These are phyloP conservation scores for Oncopodura yosiiana DNA, from an alignment of 1,140 invertebrate species.

Conservation along the genomic window DNA sequence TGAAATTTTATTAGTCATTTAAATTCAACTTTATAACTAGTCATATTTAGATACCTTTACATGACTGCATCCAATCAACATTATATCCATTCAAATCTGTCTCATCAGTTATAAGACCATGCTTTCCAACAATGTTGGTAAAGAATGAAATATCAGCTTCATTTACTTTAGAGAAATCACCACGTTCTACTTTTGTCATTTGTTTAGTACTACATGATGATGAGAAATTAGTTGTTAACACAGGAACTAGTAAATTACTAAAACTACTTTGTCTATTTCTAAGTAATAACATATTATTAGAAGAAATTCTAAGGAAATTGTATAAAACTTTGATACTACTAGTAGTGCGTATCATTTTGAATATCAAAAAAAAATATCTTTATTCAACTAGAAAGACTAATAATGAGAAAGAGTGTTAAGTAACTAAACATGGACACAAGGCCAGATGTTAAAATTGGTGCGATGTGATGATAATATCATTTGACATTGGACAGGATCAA, in stretches of 20 bases:
- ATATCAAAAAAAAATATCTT: no score
- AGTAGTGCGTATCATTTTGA: no score
- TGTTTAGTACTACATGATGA: no score
- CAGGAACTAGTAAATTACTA: background rate
- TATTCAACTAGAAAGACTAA: no score
- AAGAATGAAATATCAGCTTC: conserved; percentile 61
- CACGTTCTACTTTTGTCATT: conserved; percentile 3
- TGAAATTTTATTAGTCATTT: background rate
- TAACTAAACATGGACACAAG: no score
- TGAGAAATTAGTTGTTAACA: conserved; percentile 15
- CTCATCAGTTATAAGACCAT: conserved; percentile 59
- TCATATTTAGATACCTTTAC: conserved; percentile 56
- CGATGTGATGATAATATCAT: no score
- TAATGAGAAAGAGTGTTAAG: no score
- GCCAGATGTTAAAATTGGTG: no score
- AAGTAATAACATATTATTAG: no score
- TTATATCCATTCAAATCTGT: conserved; percentile 73
- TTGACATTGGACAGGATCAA: no score
- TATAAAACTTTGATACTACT: no score
- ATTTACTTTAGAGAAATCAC: conserved; percentile 42
- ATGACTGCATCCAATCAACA: conserved; percentile 81
- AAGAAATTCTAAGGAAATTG: no score
- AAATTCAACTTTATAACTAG: background rate
- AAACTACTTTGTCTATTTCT: background rate
- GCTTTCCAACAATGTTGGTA: conserved; percentile 54